These are phyloP conservation scores for Pseudomyrmex cubaensis DNA, from an alignment of 1,140 invertebrate species.

Conservation along the genomic window DNA sequence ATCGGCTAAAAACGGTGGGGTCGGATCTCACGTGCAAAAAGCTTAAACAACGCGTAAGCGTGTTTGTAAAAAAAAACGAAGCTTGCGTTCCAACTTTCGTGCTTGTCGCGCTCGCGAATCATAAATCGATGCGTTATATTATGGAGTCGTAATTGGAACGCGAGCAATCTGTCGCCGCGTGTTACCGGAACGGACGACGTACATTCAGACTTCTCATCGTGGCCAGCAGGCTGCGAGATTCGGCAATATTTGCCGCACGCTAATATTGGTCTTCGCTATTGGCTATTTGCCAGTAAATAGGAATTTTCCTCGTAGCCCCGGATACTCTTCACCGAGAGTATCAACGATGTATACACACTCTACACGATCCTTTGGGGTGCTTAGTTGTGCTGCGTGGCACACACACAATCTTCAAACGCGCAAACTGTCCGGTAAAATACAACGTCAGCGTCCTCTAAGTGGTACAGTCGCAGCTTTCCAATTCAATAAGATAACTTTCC, in stretches of 20 bases:
- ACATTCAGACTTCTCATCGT: conserved; percentile 65
- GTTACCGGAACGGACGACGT: conserved; percentile 37
- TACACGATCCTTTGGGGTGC: neutral
- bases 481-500: conserved; percentile 22
- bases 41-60: neutral
- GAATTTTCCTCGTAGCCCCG: conserved; percentile 61
- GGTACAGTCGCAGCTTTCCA: conserved; percentile 23
- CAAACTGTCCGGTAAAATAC: conserved; percentile 3
- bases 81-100: neutral
- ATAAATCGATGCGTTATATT: conserved; percentile 39
- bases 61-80: neutral
- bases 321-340: conserved; percentile 56
- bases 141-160: conserved; percentile 41
- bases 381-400: neutral
- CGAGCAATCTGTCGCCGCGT: conserved; percentile 47
- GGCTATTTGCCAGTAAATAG: conserved; percentile 72
- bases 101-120: conserved; percentile 16
- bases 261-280: conserved; percentile 72
- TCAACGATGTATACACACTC: conserved; percentile 25
- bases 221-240: conserved; percentile 25
- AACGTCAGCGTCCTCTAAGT: neutral
- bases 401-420: neutral
- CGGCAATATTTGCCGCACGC: conserved; percentile 65
- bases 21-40: conserved; percentile 20
- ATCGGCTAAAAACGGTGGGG: conserved; percentile 10